Conservation (phyloP, 1,140 invertebrate genomes). For the Dreissena polymorpha region DNA sequence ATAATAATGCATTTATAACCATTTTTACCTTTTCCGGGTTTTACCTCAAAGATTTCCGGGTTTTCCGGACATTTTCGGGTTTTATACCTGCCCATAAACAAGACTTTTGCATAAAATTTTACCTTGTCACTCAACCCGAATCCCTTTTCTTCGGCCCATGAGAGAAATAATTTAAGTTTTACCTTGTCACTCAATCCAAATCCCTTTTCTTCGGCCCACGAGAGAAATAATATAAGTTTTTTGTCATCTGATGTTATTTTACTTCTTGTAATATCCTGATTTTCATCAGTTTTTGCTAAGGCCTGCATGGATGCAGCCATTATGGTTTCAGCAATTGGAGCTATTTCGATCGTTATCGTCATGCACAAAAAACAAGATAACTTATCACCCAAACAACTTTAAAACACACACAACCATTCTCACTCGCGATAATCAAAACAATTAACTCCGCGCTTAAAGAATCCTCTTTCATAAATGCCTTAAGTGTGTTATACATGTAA, state of each 20-base stretch:
- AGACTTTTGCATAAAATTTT: neutral
- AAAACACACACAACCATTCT: too few species aligned
- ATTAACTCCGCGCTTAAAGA: too few species aligned
- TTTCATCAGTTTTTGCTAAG: neutral
- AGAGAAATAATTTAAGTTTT: conserved; percentile 34
- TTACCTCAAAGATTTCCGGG: too few species aligned
- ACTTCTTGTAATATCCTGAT: neutral
- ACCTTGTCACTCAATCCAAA: conserved; percentile 56
- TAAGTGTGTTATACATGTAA: too few species aligned
- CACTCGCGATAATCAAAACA: too few species aligned
- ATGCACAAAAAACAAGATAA: too few species aligned
- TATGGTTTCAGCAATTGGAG: conserved; percentile 1
- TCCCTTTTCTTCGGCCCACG: conserved; percentile 44
- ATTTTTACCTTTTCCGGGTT: too few species aligned
- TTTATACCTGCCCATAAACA: too few species aligned
- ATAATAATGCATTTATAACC: too few species aligned
- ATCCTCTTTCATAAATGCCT: too few species aligned
- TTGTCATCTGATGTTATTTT: conserved; percentile 18
- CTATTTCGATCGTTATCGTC: neutral
- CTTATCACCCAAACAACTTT: too few species aligned
- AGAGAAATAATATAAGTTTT: conserved; percentile 38
- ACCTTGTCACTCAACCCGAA: conserved; percentile 56
- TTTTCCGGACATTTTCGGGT: too few species aligned
- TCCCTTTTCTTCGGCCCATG: conserved; percentile 45
- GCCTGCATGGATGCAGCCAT: conserved; percentile 56